Evolutionary conservation across 2,797 vertebrate species (phyloP).

Genomic region (Sebastes cheni): DNA sequence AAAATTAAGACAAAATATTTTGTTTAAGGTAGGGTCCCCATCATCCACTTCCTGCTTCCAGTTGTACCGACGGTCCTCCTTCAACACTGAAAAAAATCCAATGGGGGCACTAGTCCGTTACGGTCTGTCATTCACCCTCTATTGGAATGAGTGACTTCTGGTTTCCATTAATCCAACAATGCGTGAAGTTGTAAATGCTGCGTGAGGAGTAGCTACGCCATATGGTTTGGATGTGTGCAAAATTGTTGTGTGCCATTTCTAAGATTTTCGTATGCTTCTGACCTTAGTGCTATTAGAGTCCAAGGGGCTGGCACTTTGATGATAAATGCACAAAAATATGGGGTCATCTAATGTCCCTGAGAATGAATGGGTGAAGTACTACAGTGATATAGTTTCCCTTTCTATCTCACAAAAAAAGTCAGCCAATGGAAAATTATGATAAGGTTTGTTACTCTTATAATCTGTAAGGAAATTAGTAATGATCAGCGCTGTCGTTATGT

Average conservation of each 20-base stretch:
- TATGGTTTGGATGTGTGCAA: neutral
- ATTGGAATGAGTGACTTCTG: neutral
- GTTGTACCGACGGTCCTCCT: neutral
- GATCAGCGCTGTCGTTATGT: neutral
- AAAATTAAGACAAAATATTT: neutral
- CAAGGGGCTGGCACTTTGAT: neutral
- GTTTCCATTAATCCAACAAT: slow-evolving; percentile 9
- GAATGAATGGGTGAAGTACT: neutral
- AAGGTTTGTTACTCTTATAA: neutral
- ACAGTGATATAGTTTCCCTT: neutral
- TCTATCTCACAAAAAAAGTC: neutral
- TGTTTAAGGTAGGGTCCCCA: neutral
- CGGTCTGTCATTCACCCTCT: neutral
- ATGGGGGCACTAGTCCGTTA: neutral
- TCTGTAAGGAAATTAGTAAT: too few relatives aligned
- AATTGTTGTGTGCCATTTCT: neutral
- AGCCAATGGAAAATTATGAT: neutral
- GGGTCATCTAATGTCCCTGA: neutral
- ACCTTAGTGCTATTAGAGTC: neutral
- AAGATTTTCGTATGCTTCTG: neutral
- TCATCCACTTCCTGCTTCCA: neutral
- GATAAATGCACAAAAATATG: neutral
- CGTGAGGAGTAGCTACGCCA: neutral
- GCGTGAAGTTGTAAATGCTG: neutral
- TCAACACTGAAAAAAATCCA: neutral